Conservation (phyloP, 2,888 invertebrate species). For the Eristalis tenax region DNA sequence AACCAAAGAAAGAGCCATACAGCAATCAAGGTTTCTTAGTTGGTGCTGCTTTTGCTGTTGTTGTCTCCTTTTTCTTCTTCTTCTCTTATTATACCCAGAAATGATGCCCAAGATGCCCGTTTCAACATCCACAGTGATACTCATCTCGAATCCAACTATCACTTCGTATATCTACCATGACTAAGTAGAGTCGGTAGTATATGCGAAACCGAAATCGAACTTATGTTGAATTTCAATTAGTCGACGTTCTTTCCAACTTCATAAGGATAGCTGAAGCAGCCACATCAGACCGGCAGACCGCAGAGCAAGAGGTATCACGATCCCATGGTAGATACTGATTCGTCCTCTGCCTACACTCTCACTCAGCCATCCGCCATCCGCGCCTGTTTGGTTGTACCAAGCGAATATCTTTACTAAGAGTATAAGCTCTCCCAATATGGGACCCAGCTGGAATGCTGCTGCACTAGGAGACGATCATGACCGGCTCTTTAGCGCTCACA, state of each 20-base stretch:
- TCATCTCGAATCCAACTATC: slow-evolving; percentile 68
- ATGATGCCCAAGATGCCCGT: slow-evolving; percentile 68
- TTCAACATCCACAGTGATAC: slow-evolving; percentile 63
- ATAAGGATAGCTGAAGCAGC: slow-evolving; percentile 59
- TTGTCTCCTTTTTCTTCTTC: slow-evolving; percentile 9
- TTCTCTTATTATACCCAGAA: slow-evolving; percentile 44
- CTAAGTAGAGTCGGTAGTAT: slow-evolving; percentile 69
- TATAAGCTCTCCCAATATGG: slow-evolving; percentile 66
- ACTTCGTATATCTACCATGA: slow-evolving; percentile 70
- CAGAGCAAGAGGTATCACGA: slow-evolving; percentile 61
- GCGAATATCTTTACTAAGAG: slow-evolving; percentile 41
- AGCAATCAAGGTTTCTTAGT: slow-evolving; percentile 20
- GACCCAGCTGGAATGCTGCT: slow-evolving; percentile 65
- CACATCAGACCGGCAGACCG: slow-evolving; percentile 19
- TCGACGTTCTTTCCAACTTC: slow-evolving; percentile 71
- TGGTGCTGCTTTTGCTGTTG: neutral
- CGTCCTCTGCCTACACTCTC: slow-evolving; percentile 66
- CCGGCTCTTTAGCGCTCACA: slow-evolving; percentile 51
- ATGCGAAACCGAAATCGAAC: slow-evolving; percentile 71
- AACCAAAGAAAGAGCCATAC: slow-evolving; percentile 42
- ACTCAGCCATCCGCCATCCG: slow-evolving; percentile 7
- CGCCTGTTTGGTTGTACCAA: neutral
- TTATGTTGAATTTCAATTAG: slow-evolving; percentile 75
- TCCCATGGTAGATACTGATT: slow-evolving; percentile 58
- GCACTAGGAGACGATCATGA: slow-evolving; percentile 61